Evolutionary conservation across 1,140 invertebrate genomes (phyloP), one percentile per base, ranked within the genome.

Genomic region (Thaumetopoea pityocampa): DNA sequence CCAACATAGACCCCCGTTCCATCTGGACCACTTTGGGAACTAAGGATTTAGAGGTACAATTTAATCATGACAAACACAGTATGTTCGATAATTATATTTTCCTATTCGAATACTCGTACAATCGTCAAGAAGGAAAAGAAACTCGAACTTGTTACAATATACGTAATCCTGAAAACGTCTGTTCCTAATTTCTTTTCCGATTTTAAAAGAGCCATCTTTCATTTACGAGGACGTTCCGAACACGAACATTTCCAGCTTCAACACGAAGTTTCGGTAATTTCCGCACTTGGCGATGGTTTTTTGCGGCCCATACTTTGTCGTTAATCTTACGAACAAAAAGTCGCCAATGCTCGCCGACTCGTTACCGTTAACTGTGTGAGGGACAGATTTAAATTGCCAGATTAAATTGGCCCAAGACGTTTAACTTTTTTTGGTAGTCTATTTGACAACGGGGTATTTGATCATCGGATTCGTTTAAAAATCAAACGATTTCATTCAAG

Each of bases 251-350:
- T 78, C 66, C 67, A 63, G 62, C 61, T 72, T 73, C 67, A 67
- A 79, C 72, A 79, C 69, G 62, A 82, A 79, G 70, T 82, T 82
- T 82, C 66, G 67, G 72, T 63, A 82, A 82, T 82, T 79, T 79
- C 66, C 70, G 72, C 66, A 77, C 62, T 74, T 70, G 57, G 63
- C 59, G 68, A 59, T 67, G 63, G 47, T 74, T 78, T 79, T 79
- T 82, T 78, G 68, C 62, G 71, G 69, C 54, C 50, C 70, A 63
- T 69, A 72, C 70, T 77, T 71, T 69, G 65, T 69, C 72, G 74
- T 79, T 79, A 78, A 79, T 82, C 74, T 78, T 73, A 46, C 51
- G 64, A 74, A 78, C 73, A 82, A 82, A 82, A 79, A 78, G 64
- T 73, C 56, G 51, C 46, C 71, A 56, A 60, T 67, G 53, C 56